Conservation (phyloP, 2,113 vertebrate species). For the Plectropomus leopardus region DNA sequence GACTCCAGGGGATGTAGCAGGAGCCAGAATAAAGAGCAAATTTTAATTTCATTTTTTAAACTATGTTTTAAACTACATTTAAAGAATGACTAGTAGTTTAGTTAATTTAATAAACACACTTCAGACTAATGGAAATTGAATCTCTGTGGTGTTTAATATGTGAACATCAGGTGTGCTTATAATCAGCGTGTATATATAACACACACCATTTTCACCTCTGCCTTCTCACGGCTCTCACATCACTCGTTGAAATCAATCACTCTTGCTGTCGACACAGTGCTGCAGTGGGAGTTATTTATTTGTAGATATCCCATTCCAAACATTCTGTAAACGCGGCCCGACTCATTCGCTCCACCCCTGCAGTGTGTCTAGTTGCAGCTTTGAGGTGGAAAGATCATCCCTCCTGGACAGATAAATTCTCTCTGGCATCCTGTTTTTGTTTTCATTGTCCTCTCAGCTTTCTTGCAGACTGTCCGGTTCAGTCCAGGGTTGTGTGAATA, state of each 20-base stretch:
- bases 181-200: neutral
- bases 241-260: conserved; percentile 14
- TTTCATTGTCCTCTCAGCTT: conserved; percentile 71
- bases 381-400: conserved; percentile 60
- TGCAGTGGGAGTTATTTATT: conserved; percentile 12
- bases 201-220: neutral
- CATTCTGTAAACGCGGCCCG: conserved; percentile 30
- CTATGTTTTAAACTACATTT: too few relatives aligned
- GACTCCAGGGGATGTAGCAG: too few relatives aligned
- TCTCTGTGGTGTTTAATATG: neutral
- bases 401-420: conserved; percentile 74
- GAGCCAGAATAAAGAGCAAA: too few relatives aligned
- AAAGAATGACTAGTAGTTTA: too few relatives aligned
- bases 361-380: conserved; percentile 37
- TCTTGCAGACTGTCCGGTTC: conserved; percentile 60
- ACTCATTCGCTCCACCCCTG: conserved; percentile 31
- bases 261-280: neutral
- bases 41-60: too few relatives aligned
- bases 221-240: neutral
- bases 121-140: neutral
- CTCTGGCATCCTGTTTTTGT: conserved; percentile 82
- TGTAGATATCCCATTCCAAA: conserved; percentile 41
- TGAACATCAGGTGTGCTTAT: neutral
- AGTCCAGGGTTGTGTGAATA: conserved; percentile 16
- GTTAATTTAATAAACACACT: neutral